Base-by-base conservation (phyloP, 2,888 invertebrate genomes). In the Lepidocyrtinus sp. region DNA sequence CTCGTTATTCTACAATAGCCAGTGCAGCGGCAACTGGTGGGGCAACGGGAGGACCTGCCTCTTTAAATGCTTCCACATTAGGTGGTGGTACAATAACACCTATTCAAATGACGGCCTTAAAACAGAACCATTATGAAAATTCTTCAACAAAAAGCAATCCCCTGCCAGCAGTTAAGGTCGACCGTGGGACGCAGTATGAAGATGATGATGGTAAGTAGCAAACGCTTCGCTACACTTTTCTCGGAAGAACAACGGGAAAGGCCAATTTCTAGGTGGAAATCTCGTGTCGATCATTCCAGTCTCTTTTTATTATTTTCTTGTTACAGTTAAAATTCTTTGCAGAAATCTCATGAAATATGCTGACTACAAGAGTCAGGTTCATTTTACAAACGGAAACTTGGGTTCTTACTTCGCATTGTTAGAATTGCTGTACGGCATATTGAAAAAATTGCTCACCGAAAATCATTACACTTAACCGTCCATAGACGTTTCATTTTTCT, bases 141-240 rank as follows among this genome's bases (percentile, higher is more conserved):
- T 72, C 78, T 61, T 76, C 76, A 46, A 24, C 63, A 9, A 78
- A 78, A 25, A 61, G 26, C 62, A 78, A 78, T 68, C 64, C 64
- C 7, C 71, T 27, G 12, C 67, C 26, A 15, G 22, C 81, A 69
- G 50, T 86, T 86, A 67, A 85, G 27, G 87, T 89, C 0, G 89
- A 89, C 82, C 88, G 88, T 2, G 88, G 88, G 26, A 89, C 88
- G 21, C 89, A 89, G 74, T 88, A 87, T 72, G 89, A 89, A 7
- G 50, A 50, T 12, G 50, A 50, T 50, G 17, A 50, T 50, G 50
- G 50, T 50, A 50, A 50, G 50, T 50, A n/a, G 50, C 50, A 36
- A 36, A 7, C 12, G 5, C 36, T 50, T 15, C 50, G n/a, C n/a
- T n/a, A n/a, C n/a, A n/a, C n/a, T n/a, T n/a, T n/a, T n/a, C n/a